These are phyloP conservation scores for Cottoperca gobio DNA, from an alignment of 2,797 vertebrate genomes.

Conservation along the genomic window DNA sequence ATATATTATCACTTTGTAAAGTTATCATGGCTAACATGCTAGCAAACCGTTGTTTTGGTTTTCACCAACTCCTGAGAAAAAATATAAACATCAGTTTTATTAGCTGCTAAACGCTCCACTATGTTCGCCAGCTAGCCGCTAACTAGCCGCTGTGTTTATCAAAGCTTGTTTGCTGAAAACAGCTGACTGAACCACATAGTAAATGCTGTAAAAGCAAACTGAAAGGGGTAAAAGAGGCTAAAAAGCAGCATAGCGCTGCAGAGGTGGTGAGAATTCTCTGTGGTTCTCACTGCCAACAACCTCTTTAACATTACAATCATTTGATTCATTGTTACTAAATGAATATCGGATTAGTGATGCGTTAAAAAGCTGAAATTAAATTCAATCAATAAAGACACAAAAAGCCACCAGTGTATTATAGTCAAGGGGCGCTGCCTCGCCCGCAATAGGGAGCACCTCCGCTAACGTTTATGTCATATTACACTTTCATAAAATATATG, in stretches of 20 bases:
- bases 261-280: neutral
- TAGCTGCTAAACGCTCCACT: neutral
- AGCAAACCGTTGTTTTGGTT: neutral
- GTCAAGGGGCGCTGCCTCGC: neutral
- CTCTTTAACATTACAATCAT: neutral
- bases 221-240: neutral
- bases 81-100: neutral
- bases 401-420: neutral
- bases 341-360: neutral
- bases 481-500: neutral
- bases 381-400: neutral
- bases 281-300: neutral
- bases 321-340: neutral
- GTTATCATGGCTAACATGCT: neutral
- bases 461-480: neutral
- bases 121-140: neutral
- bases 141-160: neutral
- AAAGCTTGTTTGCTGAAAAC: neutral
- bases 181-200: neutral
- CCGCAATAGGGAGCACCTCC: neutral
- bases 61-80: neutral
- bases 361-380: neutral
- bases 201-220: neutral
- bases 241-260: neutral
- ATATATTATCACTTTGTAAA: neutral